Conservation (phyloP, 1,140 invertebrate species). For the Wiebesia pumilae region DNA sequence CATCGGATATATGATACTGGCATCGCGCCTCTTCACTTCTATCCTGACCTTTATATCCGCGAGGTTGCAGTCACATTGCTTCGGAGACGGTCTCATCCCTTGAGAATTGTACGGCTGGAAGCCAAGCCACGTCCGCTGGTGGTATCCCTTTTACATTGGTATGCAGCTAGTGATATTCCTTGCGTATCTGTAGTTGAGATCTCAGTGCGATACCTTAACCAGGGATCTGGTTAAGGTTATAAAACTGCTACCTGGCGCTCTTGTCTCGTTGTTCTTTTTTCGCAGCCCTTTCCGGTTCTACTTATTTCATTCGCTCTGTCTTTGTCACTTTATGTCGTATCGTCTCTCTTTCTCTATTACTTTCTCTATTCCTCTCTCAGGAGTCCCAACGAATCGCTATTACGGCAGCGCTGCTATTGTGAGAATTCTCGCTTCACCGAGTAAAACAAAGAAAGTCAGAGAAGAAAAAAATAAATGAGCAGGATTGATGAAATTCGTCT, state of each 20-base stretch:
- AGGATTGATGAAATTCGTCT: conserved; percentile 37
- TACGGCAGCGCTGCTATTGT: conserved; percentile 8
- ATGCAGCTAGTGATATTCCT: not conserved
- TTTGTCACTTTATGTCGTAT: not conserved
- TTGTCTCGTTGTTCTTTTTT: not conserved
- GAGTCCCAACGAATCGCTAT: conserved; percentile 33
- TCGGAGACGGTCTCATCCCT: conserved; percentile 13
- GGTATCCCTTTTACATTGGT: not conserved
- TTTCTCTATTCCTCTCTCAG: not conserved
- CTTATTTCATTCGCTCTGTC: not conserved
- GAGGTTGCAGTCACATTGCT: not conserved
- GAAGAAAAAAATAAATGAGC: conserved; percentile 18
- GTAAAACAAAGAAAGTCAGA: not conserved
- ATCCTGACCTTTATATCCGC: not conserved
- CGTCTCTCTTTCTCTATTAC: not conserved
- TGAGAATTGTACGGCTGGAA: not conserved
- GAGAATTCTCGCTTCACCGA: not conserved
- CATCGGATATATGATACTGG: conserved; percentile 14
- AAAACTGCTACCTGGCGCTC: not conserved
- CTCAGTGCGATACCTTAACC: not conserved
- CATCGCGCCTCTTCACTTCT: too few species aligned
- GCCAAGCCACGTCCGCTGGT: not conserved
- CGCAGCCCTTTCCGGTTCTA: not conserved
- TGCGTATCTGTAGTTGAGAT: not conserved
- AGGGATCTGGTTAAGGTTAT: not conserved